Percentiles rank a stretch among this genome's conserved stretches.
These are phyloP conservation scores for Pelecanoides urinatrix DNA, from an alignment of 2,113 vertebrate species.

Conservation along the genomic window DNA sequence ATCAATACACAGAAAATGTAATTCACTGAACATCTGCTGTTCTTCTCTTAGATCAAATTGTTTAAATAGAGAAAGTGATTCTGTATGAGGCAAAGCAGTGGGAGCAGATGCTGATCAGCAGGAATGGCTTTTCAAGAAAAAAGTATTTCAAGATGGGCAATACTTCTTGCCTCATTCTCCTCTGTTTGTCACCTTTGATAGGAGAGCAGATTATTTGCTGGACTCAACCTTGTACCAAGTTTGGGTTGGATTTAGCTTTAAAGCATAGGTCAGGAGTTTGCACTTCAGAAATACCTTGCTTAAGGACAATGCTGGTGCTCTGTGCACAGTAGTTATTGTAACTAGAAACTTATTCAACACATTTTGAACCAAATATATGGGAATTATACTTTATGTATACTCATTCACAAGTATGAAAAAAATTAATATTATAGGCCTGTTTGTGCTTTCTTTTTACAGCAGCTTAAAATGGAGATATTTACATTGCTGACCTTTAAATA, in stretches of 20 bases:
- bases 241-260: not conserved
- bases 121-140: not conserved
- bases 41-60: constrained; percentile 51
- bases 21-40: constrained; percentile 56
- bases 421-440: not conserved
- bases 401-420: not conserved
- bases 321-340: not conserved
- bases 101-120: not conserved
- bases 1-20: constrained; percentile 32
- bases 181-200: not conserved
- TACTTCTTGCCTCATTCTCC: not conserved
- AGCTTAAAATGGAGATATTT: not conserved
- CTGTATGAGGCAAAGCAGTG: constrained; percentile 3
- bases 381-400: not conserved
- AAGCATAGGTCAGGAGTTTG: not conserved
- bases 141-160: not conserved
- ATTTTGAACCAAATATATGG: not conserved
- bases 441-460: not conserved
- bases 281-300: not conserved
- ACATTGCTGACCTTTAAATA: not conserved
- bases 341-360: not conserved
- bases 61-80: constrained; percentile 33
- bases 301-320: not conserved
- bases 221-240: not conserved
- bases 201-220: not conserved